phyloP scores from a whole-genome alignment of 1,140 invertebrate species.

The Prorops nasuta region DNA sequence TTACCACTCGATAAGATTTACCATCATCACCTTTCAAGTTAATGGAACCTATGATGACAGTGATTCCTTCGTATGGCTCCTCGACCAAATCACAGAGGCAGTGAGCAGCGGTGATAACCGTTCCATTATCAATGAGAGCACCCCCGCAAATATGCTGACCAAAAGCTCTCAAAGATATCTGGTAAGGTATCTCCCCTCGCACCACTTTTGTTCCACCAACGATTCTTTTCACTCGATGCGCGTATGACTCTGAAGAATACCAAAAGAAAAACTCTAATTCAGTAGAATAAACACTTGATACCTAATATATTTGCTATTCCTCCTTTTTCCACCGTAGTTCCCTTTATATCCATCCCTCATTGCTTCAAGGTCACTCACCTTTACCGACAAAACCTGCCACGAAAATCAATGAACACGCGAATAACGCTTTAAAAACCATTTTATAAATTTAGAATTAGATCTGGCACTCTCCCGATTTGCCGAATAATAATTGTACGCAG shows the following conservation, averaged over 20 bases:
- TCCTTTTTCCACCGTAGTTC: no score
- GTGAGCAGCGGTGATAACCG: conserved; percentile 56
- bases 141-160: conserved; percentile 59
- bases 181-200: conserved; percentile 57
- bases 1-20: conserved; percentile 4
- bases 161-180: conserved; percentile 54
- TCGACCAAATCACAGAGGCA: conserved; percentile 31
- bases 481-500: no score
- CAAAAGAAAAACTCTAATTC: no score
- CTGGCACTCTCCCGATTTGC: no score
- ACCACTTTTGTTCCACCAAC: conserved; percentile 28
- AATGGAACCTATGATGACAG: conserved; percentile 6
- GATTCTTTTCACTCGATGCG: conserved; percentile 4
- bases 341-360: no score
- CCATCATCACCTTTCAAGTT: conserved; percentile 1
- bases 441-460: no score
- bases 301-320: no score
- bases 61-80: conserved; percentile 4
- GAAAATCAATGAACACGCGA: no score
- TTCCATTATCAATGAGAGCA: conserved; percentile 46
- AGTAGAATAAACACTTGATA: no score
- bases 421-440: no score
- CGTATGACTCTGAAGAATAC: neutral
- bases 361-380: no score
- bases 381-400: no score